Conservation (phyloP, 2,797 vertebrate genomes). For the Poecile montanus region DNA sequence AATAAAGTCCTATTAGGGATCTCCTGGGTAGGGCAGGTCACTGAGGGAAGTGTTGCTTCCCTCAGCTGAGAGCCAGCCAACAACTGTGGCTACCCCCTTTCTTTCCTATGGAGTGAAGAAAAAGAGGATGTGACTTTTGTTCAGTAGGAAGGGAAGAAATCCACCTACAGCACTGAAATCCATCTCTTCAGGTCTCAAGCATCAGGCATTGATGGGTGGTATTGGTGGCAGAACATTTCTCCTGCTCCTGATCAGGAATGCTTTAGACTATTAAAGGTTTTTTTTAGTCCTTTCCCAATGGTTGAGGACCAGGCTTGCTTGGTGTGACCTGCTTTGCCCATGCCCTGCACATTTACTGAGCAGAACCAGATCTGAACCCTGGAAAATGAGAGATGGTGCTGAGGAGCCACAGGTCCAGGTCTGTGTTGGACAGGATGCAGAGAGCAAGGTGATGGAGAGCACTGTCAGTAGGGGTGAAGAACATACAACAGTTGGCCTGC, state of each 20-base stretch:
- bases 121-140: not conserved
- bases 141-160: not conserved
- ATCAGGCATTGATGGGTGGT: fast-evolving
- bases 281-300: not conserved
- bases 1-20: not conserved
- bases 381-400: not conserved
- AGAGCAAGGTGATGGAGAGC: not conserved
- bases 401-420: not conserved
- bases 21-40: not conserved
- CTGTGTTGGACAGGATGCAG: not conserved
- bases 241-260: not conserved
- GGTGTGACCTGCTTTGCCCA: not conserved
- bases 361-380: not conserved
- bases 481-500: not conserved
- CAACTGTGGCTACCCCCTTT: not conserved
- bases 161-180: not conserved
- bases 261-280: not conserved
- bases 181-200: not conserved
- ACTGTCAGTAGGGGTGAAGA: not conserved
- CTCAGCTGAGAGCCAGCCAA: not conserved
- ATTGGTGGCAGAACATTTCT: not conserved
- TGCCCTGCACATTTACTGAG: not conserved
- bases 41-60: not conserved
- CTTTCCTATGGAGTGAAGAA: not conserved
- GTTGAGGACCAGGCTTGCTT: not conserved